Conservation (phyloP, 23 tunicate species). For the Ascidia mentula region DNA sequence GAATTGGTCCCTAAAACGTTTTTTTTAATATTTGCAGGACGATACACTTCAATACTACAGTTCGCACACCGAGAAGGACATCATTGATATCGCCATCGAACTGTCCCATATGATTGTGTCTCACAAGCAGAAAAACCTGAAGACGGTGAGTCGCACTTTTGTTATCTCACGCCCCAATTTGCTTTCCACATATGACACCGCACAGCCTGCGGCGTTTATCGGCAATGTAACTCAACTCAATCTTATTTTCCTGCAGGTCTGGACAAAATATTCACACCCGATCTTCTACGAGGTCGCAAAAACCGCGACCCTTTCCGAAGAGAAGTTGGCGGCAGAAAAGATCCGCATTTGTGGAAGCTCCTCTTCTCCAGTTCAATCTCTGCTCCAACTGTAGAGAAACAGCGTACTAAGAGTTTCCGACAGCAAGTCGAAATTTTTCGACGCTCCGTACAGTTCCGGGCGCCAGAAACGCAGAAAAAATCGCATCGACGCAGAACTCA, state of each 20-base stretch:
- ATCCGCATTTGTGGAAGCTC: conserved; percentile 12
- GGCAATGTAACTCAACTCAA: neutral
- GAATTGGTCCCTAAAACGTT: neutral
- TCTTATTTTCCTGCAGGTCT: conserved; percentile 25
- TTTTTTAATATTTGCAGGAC: conserved; percentile 35
- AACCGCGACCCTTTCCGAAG: conserved; percentile 42
- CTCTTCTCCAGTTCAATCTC: neutral
- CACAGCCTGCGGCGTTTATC: neutral
- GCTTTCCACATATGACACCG: neutral
- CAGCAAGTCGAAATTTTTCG: neutral
- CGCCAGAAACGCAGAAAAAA: too few species aligned
- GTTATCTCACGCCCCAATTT: neutral
- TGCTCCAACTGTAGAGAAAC: neutral
- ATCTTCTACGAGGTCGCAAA: conserved; percentile 88
- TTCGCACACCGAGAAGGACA: conserved; percentile 55
- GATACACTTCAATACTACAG: conserved; percentile 72
- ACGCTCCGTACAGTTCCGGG: neutral
- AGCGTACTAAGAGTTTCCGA: neutral
- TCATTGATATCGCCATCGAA: conserved; percentile 56
- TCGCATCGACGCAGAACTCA: neutral
- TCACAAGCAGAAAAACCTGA: conserved; percentile 56
- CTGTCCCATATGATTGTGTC: conserved; percentile 60
- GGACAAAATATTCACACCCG: conserved; percentile 77
- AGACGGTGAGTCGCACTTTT: conserved; percentile 58
- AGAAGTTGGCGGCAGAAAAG: conserved; percentile 26